phyloP scores from a whole-genome alignment of 2,888 invertebrate genomes.

The Drosophila merina region DNA sequence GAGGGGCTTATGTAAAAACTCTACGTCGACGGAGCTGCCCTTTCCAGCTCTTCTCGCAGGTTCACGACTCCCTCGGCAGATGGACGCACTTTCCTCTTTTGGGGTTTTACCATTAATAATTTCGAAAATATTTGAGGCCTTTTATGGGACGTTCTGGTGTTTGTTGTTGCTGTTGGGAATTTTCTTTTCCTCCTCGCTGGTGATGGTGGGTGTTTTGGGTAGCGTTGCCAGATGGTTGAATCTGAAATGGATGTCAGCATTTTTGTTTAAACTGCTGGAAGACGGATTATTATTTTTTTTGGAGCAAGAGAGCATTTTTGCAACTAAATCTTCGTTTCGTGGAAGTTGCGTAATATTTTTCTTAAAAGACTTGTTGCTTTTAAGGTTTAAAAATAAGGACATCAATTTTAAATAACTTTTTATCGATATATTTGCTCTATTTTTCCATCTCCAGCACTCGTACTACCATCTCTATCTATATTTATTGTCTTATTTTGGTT shows the following conservation, averaged over 20 bases:
- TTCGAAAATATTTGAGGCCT: slow-evolving; percentile 44
- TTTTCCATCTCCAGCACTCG: neutral
- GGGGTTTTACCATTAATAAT: slow-evolving; percentile 36
- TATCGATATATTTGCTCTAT: neutral
- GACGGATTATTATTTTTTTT: neutral
- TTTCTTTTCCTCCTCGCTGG: slow-evolving; percentile 7
- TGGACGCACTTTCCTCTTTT: neutral
- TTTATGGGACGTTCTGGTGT: slow-evolving; percentile 34
- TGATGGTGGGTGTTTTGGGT: neutral
- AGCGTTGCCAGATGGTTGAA: neutral
- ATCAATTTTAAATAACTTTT: neutral
- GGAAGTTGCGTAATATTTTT: neutral
- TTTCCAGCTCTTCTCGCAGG: slow-evolving; percentile 33
- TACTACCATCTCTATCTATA: neutral
- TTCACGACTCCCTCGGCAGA: slow-evolving; percentile 27
- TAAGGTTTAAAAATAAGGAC: neutral
- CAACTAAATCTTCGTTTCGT: neutral
- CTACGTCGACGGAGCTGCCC: slow-evolving; percentile 35
- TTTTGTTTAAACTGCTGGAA: neutral
- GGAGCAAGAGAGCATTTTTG: neutral
- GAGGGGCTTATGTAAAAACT: slow-evolving; percentile 68
- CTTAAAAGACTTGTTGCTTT: neutral
- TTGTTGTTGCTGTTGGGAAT: slow-evolving; percentile 35
- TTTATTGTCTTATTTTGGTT: slow-evolving; percentile 14
- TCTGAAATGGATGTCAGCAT: neutral